Evolutionary conservation across 2,888 invertebrate genomes (phyloP), one percentile per base, ranked within the genome.

Genomic region (Andrena dorsata): DNA sequence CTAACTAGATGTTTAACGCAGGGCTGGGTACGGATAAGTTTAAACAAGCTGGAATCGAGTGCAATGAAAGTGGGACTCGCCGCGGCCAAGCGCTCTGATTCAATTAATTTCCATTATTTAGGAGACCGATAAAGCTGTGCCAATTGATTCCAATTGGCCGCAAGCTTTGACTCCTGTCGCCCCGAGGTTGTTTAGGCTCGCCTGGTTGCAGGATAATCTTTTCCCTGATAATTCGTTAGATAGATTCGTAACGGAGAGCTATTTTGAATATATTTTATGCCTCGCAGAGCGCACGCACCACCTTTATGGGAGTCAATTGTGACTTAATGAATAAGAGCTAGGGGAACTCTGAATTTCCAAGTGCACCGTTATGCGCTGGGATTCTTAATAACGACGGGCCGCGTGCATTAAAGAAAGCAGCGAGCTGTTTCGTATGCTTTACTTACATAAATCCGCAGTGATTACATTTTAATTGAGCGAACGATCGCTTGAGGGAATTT

Each of bases 241-340:
- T 65, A 79, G 71, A 75, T 72, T 65, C 41, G 3, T 20, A 49
- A 35, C 60, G 76, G 60, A 30, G 64, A 75, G 26, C 28, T 68
- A 76, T 80, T 83, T 79, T 80, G 66, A 65, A 85, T 86, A 78
- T 73, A 58, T 79, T 86, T 72, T 71, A 80, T 82, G 56, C 73
- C 64, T 78, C 75, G 69, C 80, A 68, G 79, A 71, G 60, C 64
- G 70, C 70, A 87, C 84, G 85, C 82, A 86, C 90, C 88, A 88
- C 91, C 90, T 90, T 91, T 89, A 79, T 86, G 84, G 85, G 84
- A 84, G 88, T 83, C 90, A 92, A 93, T 93, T 92, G 90, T 82
- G 88, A 83, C 82, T 86, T 90, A 92, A 90, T 90, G 88, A 90
- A 88, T 86, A 87, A 83, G 86, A 89, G 87, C 86, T 92, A 83